Evolutionary conservation across 2,113 vertebrate species (phyloP).

Genomic region (Ahaetulla prasina): DNA sequence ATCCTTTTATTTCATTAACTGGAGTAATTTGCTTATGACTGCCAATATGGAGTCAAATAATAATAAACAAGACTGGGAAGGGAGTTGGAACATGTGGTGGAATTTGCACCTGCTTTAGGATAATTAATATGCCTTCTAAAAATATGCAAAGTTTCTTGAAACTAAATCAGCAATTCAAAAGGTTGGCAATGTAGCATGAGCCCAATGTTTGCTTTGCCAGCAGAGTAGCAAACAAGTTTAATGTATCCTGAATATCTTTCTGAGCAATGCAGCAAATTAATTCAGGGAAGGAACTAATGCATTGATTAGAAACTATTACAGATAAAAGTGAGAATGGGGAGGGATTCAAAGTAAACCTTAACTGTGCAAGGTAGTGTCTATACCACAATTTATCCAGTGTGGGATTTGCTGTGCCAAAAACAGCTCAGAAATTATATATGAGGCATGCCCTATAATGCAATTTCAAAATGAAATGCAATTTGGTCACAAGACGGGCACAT

Average conservation of each 20-base stretch:
- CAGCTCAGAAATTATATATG: neutral
- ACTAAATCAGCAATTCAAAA: conserved; percentile 22
- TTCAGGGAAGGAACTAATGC: neutral
- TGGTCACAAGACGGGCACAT: neutral
- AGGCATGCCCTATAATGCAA: neutral
- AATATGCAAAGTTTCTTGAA: conserved; percentile 46
- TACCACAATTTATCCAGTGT: neutral
- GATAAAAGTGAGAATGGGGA: neutral
- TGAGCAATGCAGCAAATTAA: neutral
- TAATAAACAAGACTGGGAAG: conserved; percentile 60
- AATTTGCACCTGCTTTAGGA: conserved; percentile 67
- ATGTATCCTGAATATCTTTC: neutral
- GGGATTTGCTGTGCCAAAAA: neutral
- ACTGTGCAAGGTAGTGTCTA: neutral
- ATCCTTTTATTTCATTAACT: conserved; percentile 71
- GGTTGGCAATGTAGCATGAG: conserved; percentile 18
- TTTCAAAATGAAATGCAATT: neutral
- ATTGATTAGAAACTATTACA: neutral
- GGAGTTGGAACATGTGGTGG: conserved; percentile 26
- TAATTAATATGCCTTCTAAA: conserved; percentile 68
- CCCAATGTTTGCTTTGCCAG: neutral
- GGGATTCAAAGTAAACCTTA: neutral
- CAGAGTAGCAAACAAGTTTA: conserved; percentile 3
- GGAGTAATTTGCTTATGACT: conserved; percentile 68
- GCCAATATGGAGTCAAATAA: conserved; percentile 61